Conservation (phyloP, 2,797 vertebrate genomes). For the Muraenolepis orangiensis region DNA sequence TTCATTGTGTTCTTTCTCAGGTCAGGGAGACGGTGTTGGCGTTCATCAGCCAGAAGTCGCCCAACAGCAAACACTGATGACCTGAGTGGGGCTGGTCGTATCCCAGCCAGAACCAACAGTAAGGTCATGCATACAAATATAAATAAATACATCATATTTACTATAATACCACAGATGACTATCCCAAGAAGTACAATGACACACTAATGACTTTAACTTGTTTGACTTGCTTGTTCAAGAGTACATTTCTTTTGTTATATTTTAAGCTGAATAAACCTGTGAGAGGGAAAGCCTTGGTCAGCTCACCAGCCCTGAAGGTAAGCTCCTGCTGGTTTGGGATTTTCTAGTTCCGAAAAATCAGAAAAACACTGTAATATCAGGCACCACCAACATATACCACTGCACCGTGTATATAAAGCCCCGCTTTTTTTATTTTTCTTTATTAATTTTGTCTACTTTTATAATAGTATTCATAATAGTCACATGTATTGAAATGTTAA, state of each 20-base stretch:
- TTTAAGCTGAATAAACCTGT: slow-evolving; percentile 3
- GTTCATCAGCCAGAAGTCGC: slow-evolving; percentile 73
- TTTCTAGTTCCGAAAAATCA: too few species aligned
- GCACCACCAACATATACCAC: too few species aligned
- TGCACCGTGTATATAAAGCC: too few species aligned
- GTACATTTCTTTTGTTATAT: not conserved
- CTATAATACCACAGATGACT: not conserved
- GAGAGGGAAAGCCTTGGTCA: slow-evolving; percentile 42
- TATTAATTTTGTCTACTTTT: not conserved
- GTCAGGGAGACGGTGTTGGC: slow-evolving; percentile 78
- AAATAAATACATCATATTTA: not conserved
- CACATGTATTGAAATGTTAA: not conserved
- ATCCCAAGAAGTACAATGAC: not conserved
- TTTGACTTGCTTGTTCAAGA: not conserved
- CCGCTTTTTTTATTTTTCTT: not conserved
- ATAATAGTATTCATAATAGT: not conserved
- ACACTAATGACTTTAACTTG: not conserved
- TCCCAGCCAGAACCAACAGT: slow-evolving; percentile 79
- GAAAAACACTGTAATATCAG: too few species aligned
- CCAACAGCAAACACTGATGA: slow-evolving; percentile 76
- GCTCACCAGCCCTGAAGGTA: slow-evolving; percentile 29
- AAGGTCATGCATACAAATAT: slow-evolving; percentile 23
- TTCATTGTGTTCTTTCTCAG: slow-evolving; percentile 57
- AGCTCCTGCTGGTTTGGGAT: not conserved
- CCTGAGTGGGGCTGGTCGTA: slow-evolving; percentile 75